phyloP scores from a whole-genome alignment of 92 coral and sea anemone species.

The Plumapathes pennacea region DNA sequence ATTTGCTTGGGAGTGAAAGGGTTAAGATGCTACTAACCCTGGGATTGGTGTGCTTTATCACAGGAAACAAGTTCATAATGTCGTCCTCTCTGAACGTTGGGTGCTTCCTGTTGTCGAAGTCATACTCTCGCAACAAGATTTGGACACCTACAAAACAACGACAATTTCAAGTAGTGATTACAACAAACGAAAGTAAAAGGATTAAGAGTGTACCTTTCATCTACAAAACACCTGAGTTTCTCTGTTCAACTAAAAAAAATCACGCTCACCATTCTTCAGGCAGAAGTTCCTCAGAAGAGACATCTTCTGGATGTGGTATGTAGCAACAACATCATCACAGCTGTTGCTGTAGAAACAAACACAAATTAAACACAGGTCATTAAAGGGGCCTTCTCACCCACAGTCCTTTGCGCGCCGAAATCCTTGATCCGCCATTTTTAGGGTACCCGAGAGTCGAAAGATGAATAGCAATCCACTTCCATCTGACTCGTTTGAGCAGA shows the following conservation, averaged over 20 bases:
- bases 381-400: too few relatives aligned
- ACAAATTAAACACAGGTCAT: too few relatives aligned
- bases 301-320: conserved; percentile 75
- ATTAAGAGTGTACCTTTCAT: neutral
- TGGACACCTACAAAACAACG: conserved; percentile 66
- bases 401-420: too few relatives aligned
- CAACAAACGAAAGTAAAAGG: too few relatives aligned
- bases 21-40: conserved; percentile 75
- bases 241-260: neutral
- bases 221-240: neutral
- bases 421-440: too few relatives aligned
- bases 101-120: conserved; percentile 77
- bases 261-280: conserved; percentile 75
- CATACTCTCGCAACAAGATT: conserved; percentile 85
- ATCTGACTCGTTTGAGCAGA: too few relatives aligned
- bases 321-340: conserved; percentile 69
- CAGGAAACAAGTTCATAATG: conserved; percentile 91
- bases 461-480: too few relatives aligned
- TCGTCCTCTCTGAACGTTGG: conserved; percentile 92
- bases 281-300: conserved; percentile 84
- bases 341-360: conserved; percentile 44
- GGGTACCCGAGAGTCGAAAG: too few relatives aligned
- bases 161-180: neutral
- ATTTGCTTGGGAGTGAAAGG: too few relatives aligned
- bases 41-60: conserved; percentile 91